Evolutionary conservation across 2,113 vertebrate species (phyloP), one percentile per base, ranked within the genome.

Genomic region (Pseudopipra pipra): DNA sequence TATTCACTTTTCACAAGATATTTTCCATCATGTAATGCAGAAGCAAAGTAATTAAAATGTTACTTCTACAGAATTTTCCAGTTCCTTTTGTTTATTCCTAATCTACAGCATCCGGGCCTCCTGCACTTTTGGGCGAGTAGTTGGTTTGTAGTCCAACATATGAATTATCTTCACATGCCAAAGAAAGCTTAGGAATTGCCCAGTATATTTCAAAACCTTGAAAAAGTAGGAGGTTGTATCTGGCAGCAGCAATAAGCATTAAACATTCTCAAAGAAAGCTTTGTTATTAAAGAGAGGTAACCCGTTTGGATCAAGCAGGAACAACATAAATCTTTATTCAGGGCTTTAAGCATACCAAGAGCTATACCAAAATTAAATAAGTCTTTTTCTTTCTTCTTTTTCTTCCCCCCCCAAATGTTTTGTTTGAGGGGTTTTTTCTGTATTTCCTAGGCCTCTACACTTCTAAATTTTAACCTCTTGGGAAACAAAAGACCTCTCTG

Each of bases 151-250:
- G 87, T 93, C 61, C 72, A 68, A 61, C 65, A 46, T 33, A 68
- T 77, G 87, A 95, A 91, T 93, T 91, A 94, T 80, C 72, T 73
- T 71, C 54, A 39, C 46, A 74, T 96, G 95, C 96, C 95, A 96
- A 97, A 96, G 90, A 94, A 97, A 96, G 96, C 93, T 96, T 85
- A 89, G 43, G 56, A 87, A 89, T 71, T 94, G 90, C 85, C 95
- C 95, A 95, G 77, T 89, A 92, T 95, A 70, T 93, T 97, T 95
- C 91, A 90, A 93, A 95, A 75, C 67, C 80, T 79, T 89, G 44
- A 90, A 94, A 25, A 97, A 87, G 81, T 79, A 89, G 84, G 67
- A 96, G 94, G 89, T 91, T 90, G 19, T 92, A 75, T 96, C 92
- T 97, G 94, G 95, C 95, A 97, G 84, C 88, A 95, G 83, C 74